A percentile compares a stretch with the other conserved stretches of the same genome.
These are phyloP conservation scores for Coreius guichenoti DNA, from an alignment of 2,797 vertebrate species.

Conservation along the genomic window DNA sequence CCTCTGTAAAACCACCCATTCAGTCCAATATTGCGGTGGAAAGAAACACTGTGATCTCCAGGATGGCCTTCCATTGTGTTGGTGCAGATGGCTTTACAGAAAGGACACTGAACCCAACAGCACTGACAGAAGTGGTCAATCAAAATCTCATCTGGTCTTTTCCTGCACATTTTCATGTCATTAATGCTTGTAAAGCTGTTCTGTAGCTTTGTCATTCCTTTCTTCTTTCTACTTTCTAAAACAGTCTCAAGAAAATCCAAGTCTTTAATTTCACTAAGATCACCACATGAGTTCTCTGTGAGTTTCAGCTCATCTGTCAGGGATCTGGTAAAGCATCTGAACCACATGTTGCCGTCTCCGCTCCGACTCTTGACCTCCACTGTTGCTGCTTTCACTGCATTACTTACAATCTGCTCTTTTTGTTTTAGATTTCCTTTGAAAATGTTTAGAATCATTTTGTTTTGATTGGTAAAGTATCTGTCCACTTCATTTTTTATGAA, in stretches of 20 bases:
- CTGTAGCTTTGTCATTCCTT: background rate
- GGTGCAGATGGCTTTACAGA: slow-evolving; percentile 25
- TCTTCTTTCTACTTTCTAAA: too few species aligned
- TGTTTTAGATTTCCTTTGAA: slow-evolving; percentile 28
- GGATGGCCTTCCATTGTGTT: background rate
- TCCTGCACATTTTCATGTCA: slow-evolving; percentile 4
- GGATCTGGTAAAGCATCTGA: slow-evolving; percentile 64
- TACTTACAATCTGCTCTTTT: slow-evolving; percentile 23
- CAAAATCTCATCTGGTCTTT: background rate
- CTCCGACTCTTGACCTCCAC: background rate
- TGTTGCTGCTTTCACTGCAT: background rate
- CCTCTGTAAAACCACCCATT: background rate
- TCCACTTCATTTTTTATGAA: slow-evolving; percentile 4
- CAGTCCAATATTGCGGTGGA: background rate
- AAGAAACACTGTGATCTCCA: background rate
- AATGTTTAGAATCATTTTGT: slow-evolving; percentile 23
- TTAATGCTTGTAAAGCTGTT: background rate
- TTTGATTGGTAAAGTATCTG: background rate
- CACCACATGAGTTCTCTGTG: slow-evolving; percentile 56
- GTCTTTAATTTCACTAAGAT: slow-evolving; percentile 68
- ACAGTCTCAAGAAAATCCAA: slow-evolving; percentile 69
- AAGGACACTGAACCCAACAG: slow-evolving; percentile 26
- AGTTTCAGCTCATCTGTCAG: slow-evolving; percentile 64
- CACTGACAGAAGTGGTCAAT: slow-evolving; percentile 13
- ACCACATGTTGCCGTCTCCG: slow-evolving; percentile 64